Percentiles rank a stretch among this genome's conserved stretches.
Evolutionary conservation across 2,113 vertebrate genomes (phyloP).

Genomic region (Himantopus leucocephalus): DNA sequence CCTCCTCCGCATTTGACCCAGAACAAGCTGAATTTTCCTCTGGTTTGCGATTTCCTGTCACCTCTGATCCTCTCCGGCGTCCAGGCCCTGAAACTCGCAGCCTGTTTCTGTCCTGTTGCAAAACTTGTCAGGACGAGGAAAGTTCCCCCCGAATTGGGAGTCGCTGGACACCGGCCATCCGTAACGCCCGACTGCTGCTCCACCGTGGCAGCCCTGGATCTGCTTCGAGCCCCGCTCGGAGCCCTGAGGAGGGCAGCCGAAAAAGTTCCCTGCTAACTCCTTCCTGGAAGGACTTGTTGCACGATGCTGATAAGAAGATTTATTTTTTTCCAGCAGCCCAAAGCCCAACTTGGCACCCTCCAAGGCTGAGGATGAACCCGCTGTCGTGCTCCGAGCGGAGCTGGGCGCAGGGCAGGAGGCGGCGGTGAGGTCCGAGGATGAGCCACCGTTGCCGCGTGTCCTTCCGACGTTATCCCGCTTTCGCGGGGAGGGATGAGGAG

Average conservation of each 20-base stretch:
- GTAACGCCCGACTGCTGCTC: not conserved
- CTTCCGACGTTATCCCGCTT: accelerated
- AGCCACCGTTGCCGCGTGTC: accelerated
- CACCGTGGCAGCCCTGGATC: not conserved
- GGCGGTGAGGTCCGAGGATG: accelerated
- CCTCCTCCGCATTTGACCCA: not conserved
- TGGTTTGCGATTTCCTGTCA: constrained; percentile 20
- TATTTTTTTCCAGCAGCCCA: not conserved
- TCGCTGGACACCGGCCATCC: accelerated
- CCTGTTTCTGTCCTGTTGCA: not conserved
- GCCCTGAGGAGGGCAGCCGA: accelerated
- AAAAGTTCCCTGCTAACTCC: not conserved
- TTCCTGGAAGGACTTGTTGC: not conserved
- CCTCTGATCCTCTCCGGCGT: not conserved
- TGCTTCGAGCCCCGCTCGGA: not conserved
- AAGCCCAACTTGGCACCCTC: not conserved
- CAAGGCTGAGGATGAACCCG: not conserved
- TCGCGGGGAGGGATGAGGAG: not conserved
- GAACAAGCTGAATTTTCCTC: not conserved
- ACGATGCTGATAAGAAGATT: not conserved
- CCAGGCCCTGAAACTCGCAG: not conserved
- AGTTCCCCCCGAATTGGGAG: not conserved
- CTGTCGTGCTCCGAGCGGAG: accelerated
- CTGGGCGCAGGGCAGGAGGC: not conserved
- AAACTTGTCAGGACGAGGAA: not conserved